Conservation (phyloP, 35 echinoderm and acorn worm species). For the Acanthaster planci region DNA sequence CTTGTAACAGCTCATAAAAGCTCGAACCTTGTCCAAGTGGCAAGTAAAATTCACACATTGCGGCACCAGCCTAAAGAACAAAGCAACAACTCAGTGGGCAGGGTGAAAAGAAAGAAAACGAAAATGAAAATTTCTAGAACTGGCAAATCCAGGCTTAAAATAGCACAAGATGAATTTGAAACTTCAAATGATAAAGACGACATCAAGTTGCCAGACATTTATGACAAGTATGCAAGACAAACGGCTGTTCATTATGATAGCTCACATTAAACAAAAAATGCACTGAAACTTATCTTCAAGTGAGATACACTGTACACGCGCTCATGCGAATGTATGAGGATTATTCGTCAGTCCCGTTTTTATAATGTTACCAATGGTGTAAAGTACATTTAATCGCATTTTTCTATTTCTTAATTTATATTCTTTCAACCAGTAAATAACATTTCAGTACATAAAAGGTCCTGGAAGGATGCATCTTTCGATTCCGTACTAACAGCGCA, state of each 20-base stretch:
- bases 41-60: not conserved
- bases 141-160: too few species aligned
- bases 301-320: too few species aligned
- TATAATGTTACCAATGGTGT: too few species aligned
- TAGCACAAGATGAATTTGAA: not conserved
- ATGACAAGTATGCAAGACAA: conserved; percentile 20
- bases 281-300: too few species aligned
- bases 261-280: not conserved
- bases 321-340: too few species aligned
- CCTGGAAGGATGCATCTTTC: too few species aligned
- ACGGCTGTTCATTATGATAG: not conserved
- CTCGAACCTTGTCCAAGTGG: not conserved
- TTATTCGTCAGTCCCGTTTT: too few species aligned
- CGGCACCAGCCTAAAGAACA: not conserved
- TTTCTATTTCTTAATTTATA: too few species aligned
- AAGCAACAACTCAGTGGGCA: not conserved
- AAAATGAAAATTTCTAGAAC: not conserved
- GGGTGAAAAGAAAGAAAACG: not conserved
- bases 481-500: too few species aligned
- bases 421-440: too few species aligned
- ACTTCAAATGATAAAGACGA: not conserved
- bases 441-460: too few species aligned
- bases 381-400: too few species aligned
- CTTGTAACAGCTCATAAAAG: not conserved
- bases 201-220: conserved; percentile 14